phyloP scores from a whole-genome alignment of 2,113 vertebrate species.

The Orthochromis malagaraziensis region DNA sequence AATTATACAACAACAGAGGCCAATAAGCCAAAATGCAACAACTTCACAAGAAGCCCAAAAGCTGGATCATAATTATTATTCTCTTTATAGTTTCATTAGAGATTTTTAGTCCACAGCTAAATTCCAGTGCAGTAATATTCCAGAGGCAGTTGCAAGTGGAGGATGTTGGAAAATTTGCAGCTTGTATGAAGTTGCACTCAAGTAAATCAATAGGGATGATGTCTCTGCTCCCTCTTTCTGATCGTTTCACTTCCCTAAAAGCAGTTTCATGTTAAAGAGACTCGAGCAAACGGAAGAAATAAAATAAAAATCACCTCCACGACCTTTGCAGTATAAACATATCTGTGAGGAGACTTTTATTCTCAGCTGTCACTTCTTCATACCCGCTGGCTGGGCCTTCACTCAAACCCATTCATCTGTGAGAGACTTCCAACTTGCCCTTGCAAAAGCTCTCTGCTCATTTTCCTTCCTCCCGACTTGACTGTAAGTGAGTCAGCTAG shows the following conservation, averaged over 20 bases:
- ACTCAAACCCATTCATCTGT: conserved; percentile 2
- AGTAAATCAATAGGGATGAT: conserved; percentile 26
- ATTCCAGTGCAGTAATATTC: conserved; percentile 4
- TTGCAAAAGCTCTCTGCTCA: conserved; percentile 18
- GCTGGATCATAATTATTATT: not conserved
- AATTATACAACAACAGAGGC: not conserved
- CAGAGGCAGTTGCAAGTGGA: not conserved
- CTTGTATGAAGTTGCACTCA: conserved; percentile 13
- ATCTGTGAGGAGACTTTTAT: not conserved
- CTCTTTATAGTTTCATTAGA: not conserved
- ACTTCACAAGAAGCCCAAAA: not conserved
- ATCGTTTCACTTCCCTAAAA: not conserved
- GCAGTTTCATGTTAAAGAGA: not conserved
- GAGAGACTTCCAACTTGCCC: conserved; percentile 13
- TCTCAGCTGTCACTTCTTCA: not conserved
- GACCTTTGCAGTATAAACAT: not conserved
- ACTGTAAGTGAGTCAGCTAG: conserved; percentile 34
- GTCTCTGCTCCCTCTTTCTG: not conserved
- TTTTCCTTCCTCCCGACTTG: conserved; percentile 1
- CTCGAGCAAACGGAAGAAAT: not conserved
- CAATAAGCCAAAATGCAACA: not conserved
- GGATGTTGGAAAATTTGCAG: not conserved
- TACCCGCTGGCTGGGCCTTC: not conserved
- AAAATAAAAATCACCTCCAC: not conserved
- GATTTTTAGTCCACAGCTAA: not conserved